Base-by-base conservation (phyloP, 2,888 invertebrate genomes). In the Dermolepida albohirtum region DNA sequence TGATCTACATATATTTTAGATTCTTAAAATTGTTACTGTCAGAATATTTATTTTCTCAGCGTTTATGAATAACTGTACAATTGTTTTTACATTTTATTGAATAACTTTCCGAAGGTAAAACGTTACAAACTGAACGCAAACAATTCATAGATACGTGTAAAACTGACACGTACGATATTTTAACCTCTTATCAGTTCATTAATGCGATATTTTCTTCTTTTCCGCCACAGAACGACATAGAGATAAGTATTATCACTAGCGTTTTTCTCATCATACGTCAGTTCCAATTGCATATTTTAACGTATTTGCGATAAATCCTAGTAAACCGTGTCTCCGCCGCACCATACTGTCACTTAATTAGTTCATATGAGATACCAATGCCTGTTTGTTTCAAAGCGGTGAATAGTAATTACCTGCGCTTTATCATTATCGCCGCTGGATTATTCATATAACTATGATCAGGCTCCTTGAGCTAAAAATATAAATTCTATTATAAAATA, bases 211-310 rank as follows among this genome's bases (percentile, higher is more conserved):
- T 47, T 62, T 47, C 59, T 62, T 62, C 59, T 62, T 62, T 62
- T 62, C 59, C 59, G 59, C 47, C 47, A 34, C 59, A 62, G 44
- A 62, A 64, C 64, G 43, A 34, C 52, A 43, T 14, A 54, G 11
- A 51, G 54, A 50, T 64, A 64, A 49, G 40, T 51, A 50, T 51
- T 67, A 67, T 67, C 66, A 57, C 14, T 47, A 64, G 51, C 47
- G 50, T 67, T 67, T 67, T 63, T 67, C 67, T 67, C 64, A 63
- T 63, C 55, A 64, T 14, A 57, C 66, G 66, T 59, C 66, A 59
- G 57, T 51, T 50, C 64, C 55, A 62, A 54, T 63, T 67, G 55
- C 59, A 63, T 67, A 67, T 63, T 67, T 67, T 67, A 62, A 40
- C 64, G 44, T 64, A 52, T 44, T 62, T 47, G 54, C 64, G 64